phyloP scores from a whole-genome alignment of 1,140 invertebrate species.

The Wiebesia pumilae region DNA sequence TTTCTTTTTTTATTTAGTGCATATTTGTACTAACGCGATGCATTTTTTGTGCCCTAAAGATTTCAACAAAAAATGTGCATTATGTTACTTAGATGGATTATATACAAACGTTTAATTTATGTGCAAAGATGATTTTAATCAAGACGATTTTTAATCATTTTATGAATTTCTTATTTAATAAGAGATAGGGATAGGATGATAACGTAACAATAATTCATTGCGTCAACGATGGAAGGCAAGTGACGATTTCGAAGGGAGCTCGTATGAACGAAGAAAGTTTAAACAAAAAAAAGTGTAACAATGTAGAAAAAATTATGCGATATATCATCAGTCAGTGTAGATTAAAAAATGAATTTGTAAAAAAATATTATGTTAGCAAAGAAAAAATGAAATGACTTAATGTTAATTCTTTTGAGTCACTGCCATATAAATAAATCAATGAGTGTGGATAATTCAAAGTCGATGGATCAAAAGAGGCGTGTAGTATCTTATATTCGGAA shows the following conservation, averaged over 20 bases:
- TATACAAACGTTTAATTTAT: background rate
- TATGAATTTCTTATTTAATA: background rate
- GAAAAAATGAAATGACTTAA: conserved; percentile 9
- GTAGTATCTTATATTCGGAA: background rate
- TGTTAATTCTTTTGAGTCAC: conserved; percentile 40
- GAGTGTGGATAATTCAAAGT: conserved; percentile 44
- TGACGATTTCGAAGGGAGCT: background rate
- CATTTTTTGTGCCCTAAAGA: background rate
- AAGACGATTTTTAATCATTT: background rate
- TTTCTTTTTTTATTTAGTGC: conserved; percentile 14
- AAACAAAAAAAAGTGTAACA: background rate
- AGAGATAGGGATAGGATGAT: background rate
- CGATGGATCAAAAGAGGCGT: background rate
- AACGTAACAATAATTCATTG: background rate
- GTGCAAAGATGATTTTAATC: background rate
- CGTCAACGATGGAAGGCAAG: background rate
- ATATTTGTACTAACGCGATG: background rate
- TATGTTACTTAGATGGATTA: background rate
- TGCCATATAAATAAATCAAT: conserved; percentile 47
- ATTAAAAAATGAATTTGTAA: conserved; percentile 37
- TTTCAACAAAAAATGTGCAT: background rate
- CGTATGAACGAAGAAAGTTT: background rate
- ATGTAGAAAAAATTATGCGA: conserved; percentile 16
- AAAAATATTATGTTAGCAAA: conserved; percentile 7
- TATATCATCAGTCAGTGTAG: conserved; percentile 15